A percentile compares a stretch with the other conserved stretches of the same genome.
Conservation (phyloP, 2,888 invertebrate genomes). For the Baronia brevicornis region DNA sequence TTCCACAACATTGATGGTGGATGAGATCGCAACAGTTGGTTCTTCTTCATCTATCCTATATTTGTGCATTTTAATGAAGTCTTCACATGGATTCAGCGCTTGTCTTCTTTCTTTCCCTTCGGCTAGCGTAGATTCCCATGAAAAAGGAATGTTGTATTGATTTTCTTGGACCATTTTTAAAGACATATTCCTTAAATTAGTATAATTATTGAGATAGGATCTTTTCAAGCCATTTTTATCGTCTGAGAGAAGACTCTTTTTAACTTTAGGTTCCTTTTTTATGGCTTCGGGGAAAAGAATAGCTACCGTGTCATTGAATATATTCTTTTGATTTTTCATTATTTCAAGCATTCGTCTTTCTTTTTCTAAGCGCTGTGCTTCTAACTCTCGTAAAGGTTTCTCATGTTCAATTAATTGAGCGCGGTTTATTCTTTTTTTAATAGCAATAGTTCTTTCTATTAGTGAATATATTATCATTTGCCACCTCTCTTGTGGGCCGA, state of each 20-base stretch:
- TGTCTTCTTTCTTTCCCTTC: constrained; percentile 68
- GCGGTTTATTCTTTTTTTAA: constrained; percentile 77
- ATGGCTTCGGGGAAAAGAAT: constrained; percentile 78
- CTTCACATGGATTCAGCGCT: constrained; percentile 54
- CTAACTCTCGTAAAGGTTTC: constrained; percentile 76
- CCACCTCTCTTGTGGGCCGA: constrained; percentile 74
- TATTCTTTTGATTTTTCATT: constrained; percentile 73
- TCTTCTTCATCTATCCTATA: constrained; percentile 39
- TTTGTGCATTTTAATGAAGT: constrained; percentile 48
- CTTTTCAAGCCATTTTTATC: constrained; percentile 49
- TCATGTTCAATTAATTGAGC: constrained; percentile 76
- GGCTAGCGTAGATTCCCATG: constrained; percentile 72
- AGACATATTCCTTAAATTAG: constrained; percentile 38
- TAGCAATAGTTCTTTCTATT: constrained; percentile 78
- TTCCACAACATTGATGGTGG: no score
- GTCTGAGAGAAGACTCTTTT: constrained; percentile 58
- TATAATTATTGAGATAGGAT: constrained; percentile 53
- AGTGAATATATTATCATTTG: constrained; percentile 78
- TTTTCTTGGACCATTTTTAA: constrained; percentile 55
- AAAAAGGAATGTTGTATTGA: constrained; percentile 66
- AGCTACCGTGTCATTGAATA: constrained; percentile 80
- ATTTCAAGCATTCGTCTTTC: constrained; percentile 73
- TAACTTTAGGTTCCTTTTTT: constrained; percentile 55
- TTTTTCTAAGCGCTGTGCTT: constrained; percentile 74
- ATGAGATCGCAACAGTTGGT: no score